Evolutionary conservation across 2,797 vertebrate genomes (phyloP), one percentile per base, ranked within the genome.

Genomic region (Aldrovandia affinis): DNA sequence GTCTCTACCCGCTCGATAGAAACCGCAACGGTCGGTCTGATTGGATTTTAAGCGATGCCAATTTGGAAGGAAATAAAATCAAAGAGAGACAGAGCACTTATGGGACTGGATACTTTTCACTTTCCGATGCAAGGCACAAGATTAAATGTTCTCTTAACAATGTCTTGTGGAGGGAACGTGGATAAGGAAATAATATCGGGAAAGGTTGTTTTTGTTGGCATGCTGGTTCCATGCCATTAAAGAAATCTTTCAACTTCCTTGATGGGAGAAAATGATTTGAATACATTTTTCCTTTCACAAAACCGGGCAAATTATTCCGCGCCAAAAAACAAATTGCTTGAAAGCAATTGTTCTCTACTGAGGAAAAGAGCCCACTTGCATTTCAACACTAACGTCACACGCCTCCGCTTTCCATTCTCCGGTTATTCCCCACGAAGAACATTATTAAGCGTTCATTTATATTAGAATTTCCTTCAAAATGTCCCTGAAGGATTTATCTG

Each of bases 1-100:
- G 91, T 90, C 92, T n/a, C 89, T 90, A 89, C 85, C 86, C 90
- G 91, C 86, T 91, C 93, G 92, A 94, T 93, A 93, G 93, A 94
- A 94, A 65, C 90, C 88, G 68, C 78, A 95, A 94, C 92, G 94
- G 93, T 94, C 95, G 93, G 93, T 87, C 90, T 95, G 93, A 95
- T 94, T 94, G 92, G 92, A 94, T 95, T 95, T 95, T 95, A 95
- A 95, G 91, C 92, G 93, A 94, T 91, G 91, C 89, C 94, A 93
- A 93, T 95, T 92, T 94, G 33, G 65, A 89, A 92, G 28, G 52
- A 78, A 39, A 44, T 28, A 63, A 95, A 95, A 94, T 95, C 93
- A 93, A 94, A 95, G 90, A 91, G 90, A 91, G 90, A 86, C 90
- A 91, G 90, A 89, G 81, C 95, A 93, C 93, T 92, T 92, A 91